Base-by-base conservation (phyloP, 2,113 vertebrate species). In the Onychorhynchus coronatus region DNA sequence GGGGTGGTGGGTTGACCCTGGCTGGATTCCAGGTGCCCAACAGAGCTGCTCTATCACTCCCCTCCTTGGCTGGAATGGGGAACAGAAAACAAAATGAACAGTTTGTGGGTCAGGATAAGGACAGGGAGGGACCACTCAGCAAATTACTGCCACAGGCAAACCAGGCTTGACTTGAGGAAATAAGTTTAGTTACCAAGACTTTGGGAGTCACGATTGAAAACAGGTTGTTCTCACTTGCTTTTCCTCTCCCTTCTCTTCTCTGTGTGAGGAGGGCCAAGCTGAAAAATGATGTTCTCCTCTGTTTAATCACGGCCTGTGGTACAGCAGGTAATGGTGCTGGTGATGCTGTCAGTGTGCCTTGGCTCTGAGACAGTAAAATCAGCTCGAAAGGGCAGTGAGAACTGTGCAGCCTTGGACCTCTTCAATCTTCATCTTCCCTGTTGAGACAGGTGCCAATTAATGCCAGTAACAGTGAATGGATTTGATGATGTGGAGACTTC, bases 31-130 rank as follows among this genome's bases (percentile, higher is more conserved):
- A 52, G 24, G 1, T 58, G 24, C 14, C 44, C 44, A 35, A 3
- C 5, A 59, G 46, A 79, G 14, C 37, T 11, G 14, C 9, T 30
- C 65, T 21, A 2, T 58, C 44, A 30, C 33, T 44, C 8, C 17
- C 25, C 14, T 77, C 12, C 28, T 39, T 33, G 85, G 50, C 11
- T 58, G 35, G 70, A 59, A 23, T 72, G 21, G 17, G 9, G 11
- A 52, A 17, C n/a, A 52, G 24, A 46, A 79, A 66, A 85, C 39
- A 44, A 2, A 35, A 44, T 8, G 25, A 65, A 72, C 17, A 13
- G 4, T 6, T 71, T 0, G 0, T 42, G 49, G 35, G 7, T 42
- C 1, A 11, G 13, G 37, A 20, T 37, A 37, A 28, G 7, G 33
- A 78, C 12, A 39, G 37, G 11, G 27, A 39, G 9, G 12, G 13